Evolutionary conservation across 2,113 vertebrate species (phyloP).

Genomic region (Nipponia nippon): DNA sequence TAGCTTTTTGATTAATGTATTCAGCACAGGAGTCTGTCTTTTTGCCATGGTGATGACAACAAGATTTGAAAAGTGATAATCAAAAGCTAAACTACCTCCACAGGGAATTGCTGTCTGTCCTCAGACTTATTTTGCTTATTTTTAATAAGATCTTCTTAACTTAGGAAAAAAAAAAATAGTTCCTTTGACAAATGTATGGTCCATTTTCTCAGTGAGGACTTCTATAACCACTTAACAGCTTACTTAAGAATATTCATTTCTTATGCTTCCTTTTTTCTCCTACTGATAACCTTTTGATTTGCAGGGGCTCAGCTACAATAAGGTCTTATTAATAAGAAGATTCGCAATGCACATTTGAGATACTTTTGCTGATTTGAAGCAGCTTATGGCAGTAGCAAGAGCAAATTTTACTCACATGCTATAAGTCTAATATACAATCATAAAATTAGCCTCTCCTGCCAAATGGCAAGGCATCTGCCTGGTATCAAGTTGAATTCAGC

Average conservation of each 20-base stretch:
- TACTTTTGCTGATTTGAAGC: background rate
- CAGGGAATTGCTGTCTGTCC: background rate
- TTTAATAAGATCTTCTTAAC: background rate
- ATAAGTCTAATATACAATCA: background rate
- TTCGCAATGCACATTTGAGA: background rate
- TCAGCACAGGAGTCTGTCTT: background rate
- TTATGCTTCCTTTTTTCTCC: background rate
- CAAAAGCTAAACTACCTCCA: background rate
- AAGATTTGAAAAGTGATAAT: background rate
- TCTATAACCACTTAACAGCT: background rate
- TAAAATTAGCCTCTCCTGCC: background rate
- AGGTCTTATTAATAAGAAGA: background rate
- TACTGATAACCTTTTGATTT: background rate
- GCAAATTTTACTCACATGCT: background rate
- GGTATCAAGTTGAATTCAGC: background rate
- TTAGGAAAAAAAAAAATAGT: background rate
- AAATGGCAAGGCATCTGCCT: background rate
- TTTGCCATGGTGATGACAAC: background rate
- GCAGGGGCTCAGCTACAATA: background rate
- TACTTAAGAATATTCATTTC: background rate
- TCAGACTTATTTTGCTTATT: background rate
- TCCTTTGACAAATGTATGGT: background rate
- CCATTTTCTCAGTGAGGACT: background rate
- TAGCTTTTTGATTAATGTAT: background rate
- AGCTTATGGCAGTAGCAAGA: background rate